Conservation (phyloP, 2,888 invertebrate species). For the Lingula anatina region DNA sequence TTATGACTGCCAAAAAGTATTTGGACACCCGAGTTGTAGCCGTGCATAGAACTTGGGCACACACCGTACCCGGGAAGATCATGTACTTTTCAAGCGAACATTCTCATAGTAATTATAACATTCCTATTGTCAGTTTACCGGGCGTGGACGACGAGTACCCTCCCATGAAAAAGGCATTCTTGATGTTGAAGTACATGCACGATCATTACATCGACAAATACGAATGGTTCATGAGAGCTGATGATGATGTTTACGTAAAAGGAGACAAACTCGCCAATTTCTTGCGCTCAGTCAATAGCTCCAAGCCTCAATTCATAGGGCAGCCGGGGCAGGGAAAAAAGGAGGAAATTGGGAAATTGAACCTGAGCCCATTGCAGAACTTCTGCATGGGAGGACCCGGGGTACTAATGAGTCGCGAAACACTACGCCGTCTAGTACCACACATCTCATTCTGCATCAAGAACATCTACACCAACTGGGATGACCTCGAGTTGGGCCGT, state of each 20-base stretch:
- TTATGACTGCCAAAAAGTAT: constrained; percentile 93
- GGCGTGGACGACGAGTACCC: constrained; percentile 91
- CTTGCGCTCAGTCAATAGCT: constrained; percentile 78
- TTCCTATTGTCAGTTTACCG: constrained; percentile 65
- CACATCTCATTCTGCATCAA: constrained; percentile 84
- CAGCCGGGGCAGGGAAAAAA: constrained; percentile 55
- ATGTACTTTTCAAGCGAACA: constrained; percentile 70
- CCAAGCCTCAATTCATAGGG: constrained; percentile 75
- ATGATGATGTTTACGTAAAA: constrained; percentile 92
- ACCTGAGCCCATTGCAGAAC: constrained; percentile 69
- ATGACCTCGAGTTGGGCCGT: constrained; percentile 93
- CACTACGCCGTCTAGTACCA: constrained; percentile 70
- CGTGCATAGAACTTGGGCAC: constrained; percentile 89
- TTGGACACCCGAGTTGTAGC: constrained; percentile 80
- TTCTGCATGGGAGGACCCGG: constrained; percentile 99
- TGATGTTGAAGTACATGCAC: constrained; percentile 85
- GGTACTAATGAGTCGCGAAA: constrained; percentile 81
- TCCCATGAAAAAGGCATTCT: constrained; percentile 94
- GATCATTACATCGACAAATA: constrained; percentile 77
- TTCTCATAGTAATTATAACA: constrained; percentile 63
- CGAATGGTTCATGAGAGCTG: constrained; percentile 95
- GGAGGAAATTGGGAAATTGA: constrained; percentile 78
- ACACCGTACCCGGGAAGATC: constrained; percentile 78
- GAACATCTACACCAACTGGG: constrained; percentile 89
- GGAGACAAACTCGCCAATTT: constrained; percentile 75